Evolutionary conservation across 2,888 invertebrate genomes (phyloP).

Genomic region (Anorthoa munda): DNA sequence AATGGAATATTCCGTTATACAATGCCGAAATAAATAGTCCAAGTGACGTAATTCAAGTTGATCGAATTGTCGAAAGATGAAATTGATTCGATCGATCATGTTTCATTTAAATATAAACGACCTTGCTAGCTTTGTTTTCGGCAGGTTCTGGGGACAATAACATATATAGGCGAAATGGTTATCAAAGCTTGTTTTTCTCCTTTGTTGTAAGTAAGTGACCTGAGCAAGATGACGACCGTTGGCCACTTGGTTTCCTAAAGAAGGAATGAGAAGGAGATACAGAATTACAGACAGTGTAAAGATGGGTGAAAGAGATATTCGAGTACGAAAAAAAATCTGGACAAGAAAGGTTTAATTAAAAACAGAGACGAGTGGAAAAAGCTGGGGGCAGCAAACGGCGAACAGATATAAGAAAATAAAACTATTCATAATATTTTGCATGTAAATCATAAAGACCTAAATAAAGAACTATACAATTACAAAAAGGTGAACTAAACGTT

Average conservation of each 20-base stretch:
- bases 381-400: not conserved
- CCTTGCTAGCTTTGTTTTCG: slow-evolving; percentile 17
- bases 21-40: slow-evolving; percentile 11
- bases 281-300: not conserved
- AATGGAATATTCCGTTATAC: slow-evolving; percentile 10
- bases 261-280: no score
- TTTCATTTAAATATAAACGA: slow-evolving; percentile 29
- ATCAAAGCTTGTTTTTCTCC: not conserved
- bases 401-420: not conserved
- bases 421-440: not conserved
- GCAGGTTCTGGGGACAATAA: not conserved
- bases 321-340: not conserved
- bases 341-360: not conserved
- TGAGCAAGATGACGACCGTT: no score
- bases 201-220: not conserved
- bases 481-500: no score
- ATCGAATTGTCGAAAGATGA: slow-evolving; percentile 23
- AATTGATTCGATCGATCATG: slow-evolving; percentile 41
- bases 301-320: not conserved
- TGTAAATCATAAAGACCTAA: no score
- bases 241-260: no score
- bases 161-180: not conserved
- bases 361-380: not conserved
- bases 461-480: no score
- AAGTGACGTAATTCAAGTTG: slow-evolving; percentile 16